These are phyloP conservation scores for Drosophila kohkoa DNA, from an alignment of 1,140 invertebrate species.

Conservation along the genomic window DNA sequence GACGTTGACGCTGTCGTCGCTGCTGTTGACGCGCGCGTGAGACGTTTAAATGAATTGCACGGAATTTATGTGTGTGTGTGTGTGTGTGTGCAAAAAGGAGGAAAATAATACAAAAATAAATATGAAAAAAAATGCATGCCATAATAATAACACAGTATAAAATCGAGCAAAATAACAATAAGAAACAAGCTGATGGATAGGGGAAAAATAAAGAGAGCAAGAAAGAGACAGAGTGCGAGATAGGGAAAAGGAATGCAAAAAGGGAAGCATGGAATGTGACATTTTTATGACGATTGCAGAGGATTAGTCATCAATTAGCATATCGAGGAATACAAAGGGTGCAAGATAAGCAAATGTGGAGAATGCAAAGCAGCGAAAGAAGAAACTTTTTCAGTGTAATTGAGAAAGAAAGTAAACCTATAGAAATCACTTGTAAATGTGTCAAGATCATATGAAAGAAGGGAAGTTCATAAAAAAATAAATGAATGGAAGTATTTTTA, in stretches of 20 bases:
- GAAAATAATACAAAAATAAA: conserved; percentile 16
- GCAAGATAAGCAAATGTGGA: conserved; percentile 3
- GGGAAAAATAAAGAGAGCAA: background rate
- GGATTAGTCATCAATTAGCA: conserved; percentile 67
- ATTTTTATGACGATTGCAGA: conserved; percentile 4
- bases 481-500: background rate
- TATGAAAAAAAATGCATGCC: conserved; percentile 16
- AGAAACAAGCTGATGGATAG: background rate
- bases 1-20: conserved; percentile 22
- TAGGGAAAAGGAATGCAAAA: background rate
- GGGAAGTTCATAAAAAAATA: conserved; percentile 5
- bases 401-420: conserved; percentile 17
- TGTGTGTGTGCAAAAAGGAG: conserved; percentile 36
- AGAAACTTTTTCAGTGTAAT: conserved; percentile 4
- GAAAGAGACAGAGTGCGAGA: background rate
- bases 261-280: background rate
- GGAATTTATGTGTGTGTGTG: conserved; percentile 29
- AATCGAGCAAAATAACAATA: conserved; percentile 26
- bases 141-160: conserved; percentile 38
- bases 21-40: conserved; percentile 40
- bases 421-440: conserved; percentile 10
- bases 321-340: conserved; percentile 5
- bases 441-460: conserved; percentile 1
- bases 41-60: conserved; percentile 75
- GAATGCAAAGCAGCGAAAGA: background rate